Evolutionary conservation across 2,888 invertebrate species (phyloP), one percentile per base, ranked within the genome.

Genomic region (Tetragonisca angustula): DNA sequence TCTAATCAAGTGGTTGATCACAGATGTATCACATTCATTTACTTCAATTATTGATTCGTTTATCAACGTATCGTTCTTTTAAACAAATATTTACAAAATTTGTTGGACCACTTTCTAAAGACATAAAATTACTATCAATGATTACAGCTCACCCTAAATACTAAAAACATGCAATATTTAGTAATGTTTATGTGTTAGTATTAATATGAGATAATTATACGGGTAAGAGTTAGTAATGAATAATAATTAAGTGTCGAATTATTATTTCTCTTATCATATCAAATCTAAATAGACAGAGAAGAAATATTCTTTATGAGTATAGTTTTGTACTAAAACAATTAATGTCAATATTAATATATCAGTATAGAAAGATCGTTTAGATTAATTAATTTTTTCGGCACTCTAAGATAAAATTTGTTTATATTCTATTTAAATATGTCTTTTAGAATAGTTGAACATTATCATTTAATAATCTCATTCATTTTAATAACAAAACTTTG

Each of bases 161-260:
- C 73, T 90, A 90, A 80, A 81, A 84, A 80, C 84, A 90, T 90
- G 85, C 89, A 90, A 86, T 87, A 84, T 79, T 69, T 32, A 67
- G 32, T 77, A 84, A 88, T 79, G 43, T 76, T 69, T n/a, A 81
- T 64, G 56, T 71, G 67, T 87, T 80, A 84, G 74, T 87, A 81
- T 78, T 73, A 76, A 79, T 79, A 84, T 49, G 24, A 78, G 61
- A 79, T 78, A 75, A 71, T 70, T 71, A 77, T 70, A 79, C 27
- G 68, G 27, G 77, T 71, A 82, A 2, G 15, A 59, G 64, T 71
- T 81, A 80, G 54, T 67, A 71, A 64, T 27, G 36, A 70, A 76
- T 19, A 79, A 79, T 76, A 65, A 50, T 81, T 71, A 65, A 62
- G 69, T 78, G 78, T 70, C 76, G 62, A 80, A 49, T 64, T 6